Evolutionary conservation across 2,888 invertebrate species (phyloP).

Genomic region (Vesta saturnalis): DNA sequence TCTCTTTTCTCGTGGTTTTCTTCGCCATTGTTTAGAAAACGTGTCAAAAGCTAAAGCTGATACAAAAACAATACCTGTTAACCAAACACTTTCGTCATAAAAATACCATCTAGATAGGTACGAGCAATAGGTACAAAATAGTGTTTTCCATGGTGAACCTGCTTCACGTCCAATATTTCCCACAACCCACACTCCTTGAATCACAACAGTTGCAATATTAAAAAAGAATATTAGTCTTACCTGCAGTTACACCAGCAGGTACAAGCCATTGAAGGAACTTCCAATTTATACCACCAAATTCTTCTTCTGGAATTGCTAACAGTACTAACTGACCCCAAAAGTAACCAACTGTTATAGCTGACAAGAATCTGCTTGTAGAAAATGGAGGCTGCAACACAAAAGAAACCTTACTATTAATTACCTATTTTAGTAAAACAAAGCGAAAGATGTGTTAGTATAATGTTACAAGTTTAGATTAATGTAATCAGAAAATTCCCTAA

Average conservation of each 20-base stretch:
- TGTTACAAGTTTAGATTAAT: too few species aligned
- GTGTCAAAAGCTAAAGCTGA: slow-evolving; percentile 78
- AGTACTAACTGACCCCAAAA: slow-evolving; percentile 81
- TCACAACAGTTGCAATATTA: slow-evolving; percentile 4
- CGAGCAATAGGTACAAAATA: slow-evolving; percentile 73
- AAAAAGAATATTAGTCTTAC: slow-evolving; percentile 61
- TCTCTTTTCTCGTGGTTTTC: slow-evolving; percentile 67
- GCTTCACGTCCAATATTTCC: slow-evolving; percentile 89
- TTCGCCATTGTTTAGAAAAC: slow-evolving; percentile 82
- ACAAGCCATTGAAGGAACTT: slow-evolving; percentile 76
- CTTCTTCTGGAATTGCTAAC: slow-evolving; percentile 81
- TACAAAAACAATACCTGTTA: slow-evolving; percentile 72
- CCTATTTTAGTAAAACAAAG: too few species aligned
- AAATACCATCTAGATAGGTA: slow-evolving; percentile 78
- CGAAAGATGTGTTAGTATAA: too few species aligned
- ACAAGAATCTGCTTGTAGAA: slow-evolving; percentile 80
- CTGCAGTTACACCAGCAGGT: slow-evolving; percentile 77
- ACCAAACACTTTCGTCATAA: slow-evolving; percentile 78
- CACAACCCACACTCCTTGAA: slow-evolving; percentile 86
- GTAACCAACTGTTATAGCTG: slow-evolving; percentile 80
- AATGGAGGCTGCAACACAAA: slow-evolving; percentile 77
- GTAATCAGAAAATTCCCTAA: too few species aligned
- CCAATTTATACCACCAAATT: slow-evolving; percentile 76
- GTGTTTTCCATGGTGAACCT: slow-evolving; percentile 76
- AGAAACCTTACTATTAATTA: too few species aligned